Evolutionary conservation across 2,888 invertebrate genomes (phyloP), one percentile per base, ranked within the genome.

Genomic region (Heliconius ismenius): DNA sequence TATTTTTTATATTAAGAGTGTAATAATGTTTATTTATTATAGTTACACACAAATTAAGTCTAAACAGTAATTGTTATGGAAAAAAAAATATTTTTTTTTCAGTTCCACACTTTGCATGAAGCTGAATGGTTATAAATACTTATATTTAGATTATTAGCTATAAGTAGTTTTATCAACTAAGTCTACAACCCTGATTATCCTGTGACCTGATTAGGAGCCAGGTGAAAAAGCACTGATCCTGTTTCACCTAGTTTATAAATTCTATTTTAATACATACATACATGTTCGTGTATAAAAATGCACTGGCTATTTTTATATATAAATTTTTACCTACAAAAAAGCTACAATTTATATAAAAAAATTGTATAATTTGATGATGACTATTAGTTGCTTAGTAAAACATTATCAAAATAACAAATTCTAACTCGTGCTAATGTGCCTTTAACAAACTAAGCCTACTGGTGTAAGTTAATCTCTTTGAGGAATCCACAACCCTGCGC

Each of bases 161-260:
- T n/a, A n/a, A 32, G 32, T 64, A 64, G 21, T 32, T 64, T 64
- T 64, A 64, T 32, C 32, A 28, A 32, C 64, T 64, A 10, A 32
- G 32, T 7, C 32, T 32, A 21, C 7, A 39, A 62, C 13, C 26
- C 24, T 24, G 18, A 26, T 43, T 68, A 68, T 68, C 28, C 68
- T 68, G 26, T 68, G 68, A 49, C 68, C 68, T 68, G 68, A 21
- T 49, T 68, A 49, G 28, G 10, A 18, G 68, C 26, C 49, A 68
- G 49, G 36, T 26, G 28, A 49, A 39, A 68, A 49, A 68, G 26
- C 68, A 68, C 28, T 68, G 15, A 21, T 68, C 26, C 49, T 28
- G 26, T 49, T n/a, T 28, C 21, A 26, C 43, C 43, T 15, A 43
- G 1, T 43, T 43, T 43, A 68, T 43, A 68, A 43, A 43, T 49